Percentiles rank a stretch among this genome's conserved stretches.
These are phyloP conservation scores for Caenorhabditis sp. DNA, from an alignment of 2,888 invertebrate genomes.

Conservation along the genomic window DNA sequence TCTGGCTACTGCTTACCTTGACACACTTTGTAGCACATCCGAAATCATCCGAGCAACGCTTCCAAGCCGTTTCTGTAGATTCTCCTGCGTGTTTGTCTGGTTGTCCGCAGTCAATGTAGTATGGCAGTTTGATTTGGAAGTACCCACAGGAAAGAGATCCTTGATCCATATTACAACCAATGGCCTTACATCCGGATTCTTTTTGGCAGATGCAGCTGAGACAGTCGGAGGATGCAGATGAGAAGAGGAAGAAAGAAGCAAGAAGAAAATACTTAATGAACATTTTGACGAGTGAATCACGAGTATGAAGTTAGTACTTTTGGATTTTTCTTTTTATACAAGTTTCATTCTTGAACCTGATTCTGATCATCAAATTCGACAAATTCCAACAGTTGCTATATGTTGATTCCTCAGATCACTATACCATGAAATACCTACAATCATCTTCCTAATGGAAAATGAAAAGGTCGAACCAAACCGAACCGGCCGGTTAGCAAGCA, in stretches of 20 bases:
- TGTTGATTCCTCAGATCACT: too few species aligned
- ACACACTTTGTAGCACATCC: conserved; percentile 67
- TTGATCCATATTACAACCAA: conserved; percentile 78
- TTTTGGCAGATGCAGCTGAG: conserved; percentile 75
- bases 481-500: too few species aligned
- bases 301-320: conserved; percentile 16
- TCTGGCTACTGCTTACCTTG: conserved; percentile 43
- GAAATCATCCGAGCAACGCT: conserved; percentile 68
- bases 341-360: background rate
- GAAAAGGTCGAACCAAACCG: too few species aligned
- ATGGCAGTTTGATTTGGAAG: conserved; percentile 82
- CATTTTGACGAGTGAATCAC: conserved; percentile 38
- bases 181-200: conserved; percentile 77
- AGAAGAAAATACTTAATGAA: conserved; percentile 50
- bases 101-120: conserved; percentile 81
- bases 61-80: conserved; percentile 69
- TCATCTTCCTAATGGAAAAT: too few species aligned
- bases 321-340: conserved; percentile 42
- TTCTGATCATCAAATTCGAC: too few species aligned
- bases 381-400: too few species aligned
- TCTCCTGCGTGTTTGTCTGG: conserved; percentile 67
- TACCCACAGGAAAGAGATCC: conserved; percentile 81
- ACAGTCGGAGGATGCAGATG: conserved; percentile 68
- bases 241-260: too few species aligned
- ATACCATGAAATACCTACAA: too few species aligned